Base-by-base conservation (phyloP, 2,888 invertebrate genomes). In the Ennomos erosarius region DNA sequence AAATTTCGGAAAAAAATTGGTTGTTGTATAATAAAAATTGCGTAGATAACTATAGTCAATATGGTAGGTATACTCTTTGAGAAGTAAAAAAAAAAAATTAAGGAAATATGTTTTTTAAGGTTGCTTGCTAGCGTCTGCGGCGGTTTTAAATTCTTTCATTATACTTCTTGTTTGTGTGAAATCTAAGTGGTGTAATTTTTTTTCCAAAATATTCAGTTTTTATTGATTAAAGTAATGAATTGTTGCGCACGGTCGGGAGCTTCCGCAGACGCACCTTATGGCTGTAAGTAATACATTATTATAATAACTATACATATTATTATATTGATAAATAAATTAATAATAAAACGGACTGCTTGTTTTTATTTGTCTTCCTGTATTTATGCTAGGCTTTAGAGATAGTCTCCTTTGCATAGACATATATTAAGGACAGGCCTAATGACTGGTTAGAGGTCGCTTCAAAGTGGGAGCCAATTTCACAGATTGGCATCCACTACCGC, bases 271-370 rank as follows among this genome's bases (percentile, higher is more conserved):
- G 76, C 76, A 70, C 73, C 71, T 74, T 81, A 81, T 87, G 90
- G 90, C 91, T 92, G 90, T 92, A 90, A 90, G 89, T 88, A 90
- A 90, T 85, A 90, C 87, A 84, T 85, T 88, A 90, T 90, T 68
- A 59, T 67, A 51, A 60, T 60, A 69, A 67, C 67, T 69, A 91
- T 89, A 92, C 89, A 91, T 91, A 90, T 90, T 76, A 84, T 87
- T 90, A 91, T 92, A 92, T 91, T 90, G 87, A 88, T 92, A 90
- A 90, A 91, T 92, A 91, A 90, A 92, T 90, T 90, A 90, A 92
- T 90, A 87, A 90, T 87, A 90, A 90, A 91, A 88, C 88, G 87
- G 71, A 63, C 62, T 58, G 26, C 10, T 51, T 10, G 66, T 61
- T 77, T 81, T 83, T 74, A 73, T 76, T 78, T 79, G 54, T 37